A percentile compares a stretch with the other conserved stretches of the same genome.
phyloP scores from a whole-genome alignment of 2,888 invertebrate genomes.

The Drosophila fungiperda region DNA sequence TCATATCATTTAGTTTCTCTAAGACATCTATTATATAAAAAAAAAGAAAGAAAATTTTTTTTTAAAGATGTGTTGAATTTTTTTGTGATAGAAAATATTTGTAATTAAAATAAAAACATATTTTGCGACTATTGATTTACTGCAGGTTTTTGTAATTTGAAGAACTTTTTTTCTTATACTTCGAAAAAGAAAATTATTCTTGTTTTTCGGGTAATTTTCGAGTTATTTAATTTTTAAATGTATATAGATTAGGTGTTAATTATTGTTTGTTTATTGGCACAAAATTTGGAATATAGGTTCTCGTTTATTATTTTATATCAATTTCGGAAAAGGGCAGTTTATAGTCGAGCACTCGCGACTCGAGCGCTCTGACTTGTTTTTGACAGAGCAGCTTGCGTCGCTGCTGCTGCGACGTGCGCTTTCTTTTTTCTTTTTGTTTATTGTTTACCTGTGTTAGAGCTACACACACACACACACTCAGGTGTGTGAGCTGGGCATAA shows the following conservation, averaged over 20 bases:
- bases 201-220: background rate
- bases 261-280: background rate
- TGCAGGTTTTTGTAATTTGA: background rate
- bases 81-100: background rate
- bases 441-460: slow-evolving; percentile 75
- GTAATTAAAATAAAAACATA: background rate
- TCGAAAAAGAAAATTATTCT: background rate
- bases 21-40: background rate
- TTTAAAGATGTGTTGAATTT: background rate
- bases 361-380: slow-evolving; percentile 39
- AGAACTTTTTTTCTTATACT: background rate
- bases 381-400: slow-evolving; percentile 36
- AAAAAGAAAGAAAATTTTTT: background rate
- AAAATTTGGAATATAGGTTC: background rate
- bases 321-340: background rate
- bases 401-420: slow-evolving; percentile 66
- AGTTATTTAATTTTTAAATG: too few species aligned
- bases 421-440: slow-evolving; percentile 79
- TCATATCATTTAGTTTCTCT: background rate
- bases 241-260: too few species aligned
- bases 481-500: slow-evolving; percentile 31
- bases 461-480: slow-evolving; percentile 36
- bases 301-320: background rate
- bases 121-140: background rate
- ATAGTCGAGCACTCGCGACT: background rate